Base-by-base conservation (phyloP, 35 echinoderm and acorn worm genomes). In the Hemicentrotus pulcherrimus region DNA sequence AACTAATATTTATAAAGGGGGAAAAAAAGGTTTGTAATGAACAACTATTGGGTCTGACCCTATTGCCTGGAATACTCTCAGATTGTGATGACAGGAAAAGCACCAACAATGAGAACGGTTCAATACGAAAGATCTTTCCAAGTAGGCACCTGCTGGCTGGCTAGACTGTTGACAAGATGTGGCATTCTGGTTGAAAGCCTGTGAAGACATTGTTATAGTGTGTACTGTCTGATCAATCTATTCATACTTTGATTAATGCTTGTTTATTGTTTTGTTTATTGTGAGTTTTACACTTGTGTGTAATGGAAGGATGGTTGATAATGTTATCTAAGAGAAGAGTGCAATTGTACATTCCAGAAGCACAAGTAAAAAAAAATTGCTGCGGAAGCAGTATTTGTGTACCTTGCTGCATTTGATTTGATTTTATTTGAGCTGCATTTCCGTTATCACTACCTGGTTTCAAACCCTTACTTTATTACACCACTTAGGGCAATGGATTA, bases 241-340 rank as follows among this genome's bases (percentile, higher is more conserved):
- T n/a, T 78, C 65, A 78, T 28, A 78, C 65, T 78, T 78, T 78
- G 65, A 78, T 78, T 78, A 22, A 78, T 78, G 65, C n/a, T 78
- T 78, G 65, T 78, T 78, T 78, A 78, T 78, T 78, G 65, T 78
- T 78, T 78, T 78, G 65, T 78, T 78, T 78, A 78, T 78, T 78
- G 65, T 78, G 65, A 78, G 65, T 78, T 28, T 78, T 55, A 55
- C 50, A 55, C 50, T 55, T 78, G 65, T 78, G 7, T 78, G 65
- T 22, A 78, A 78, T n/a, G 22, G 65, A 78, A 28, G 65, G 65
- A 28, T 78, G 65, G 65, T n/a, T 22, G 65, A n/a, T 78, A 78
- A 78, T 78, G 65, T 78, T 78, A 78, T 78, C 65, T 78, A 78
- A 78, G 65, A 78, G 65, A 78, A 28, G 65, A 78, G 65, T 78